phyloP scores from a whole-genome alignment of 1,140 invertebrate genomes.

The Plectus sambesii region DNA sequence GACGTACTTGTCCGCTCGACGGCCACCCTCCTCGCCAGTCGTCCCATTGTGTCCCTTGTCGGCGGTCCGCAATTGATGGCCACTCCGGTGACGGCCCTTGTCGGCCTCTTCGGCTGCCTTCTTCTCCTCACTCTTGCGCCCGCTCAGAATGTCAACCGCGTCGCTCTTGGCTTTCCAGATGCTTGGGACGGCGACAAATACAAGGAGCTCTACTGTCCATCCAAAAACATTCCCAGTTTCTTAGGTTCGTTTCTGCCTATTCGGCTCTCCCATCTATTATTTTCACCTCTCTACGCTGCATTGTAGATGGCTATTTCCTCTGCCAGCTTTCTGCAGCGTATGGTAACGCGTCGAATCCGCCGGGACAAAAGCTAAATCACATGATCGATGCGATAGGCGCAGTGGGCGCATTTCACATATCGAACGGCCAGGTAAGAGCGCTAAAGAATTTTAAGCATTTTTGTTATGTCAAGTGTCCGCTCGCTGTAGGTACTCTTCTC shows the following conservation, averaged over 20 bases:
- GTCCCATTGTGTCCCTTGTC: too few species aligned
- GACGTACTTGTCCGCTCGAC: too few species aligned
- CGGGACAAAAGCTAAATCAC: slow-evolving; percentile 38
- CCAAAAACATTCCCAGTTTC: slow-evolving; percentile 43
- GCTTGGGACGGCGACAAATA: slow-evolving; percentile 45
- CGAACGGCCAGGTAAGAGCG: slow-evolving; percentile 35
- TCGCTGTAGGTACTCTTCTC: slow-evolving; percentile 34
- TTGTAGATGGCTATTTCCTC: slow-evolving; percentile 43
- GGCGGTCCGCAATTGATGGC: too few species aligned
- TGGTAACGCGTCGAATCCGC: slow-evolving; percentile 33
- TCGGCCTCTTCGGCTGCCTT: too few species aligned
- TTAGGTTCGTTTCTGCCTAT: slow-evolving; percentile 28
- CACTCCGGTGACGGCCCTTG: too few species aligned
- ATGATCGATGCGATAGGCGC: slow-evolving; percentile 45
- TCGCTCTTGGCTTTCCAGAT: slow-evolving; percentile 42
- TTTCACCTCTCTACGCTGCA: slow-evolving; percentile 1
- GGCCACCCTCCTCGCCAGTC: too few species aligned
- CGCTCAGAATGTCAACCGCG: slow-evolving; percentile 29
- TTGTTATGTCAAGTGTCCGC: too few species aligned
- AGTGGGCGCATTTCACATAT: slow-evolving; percentile 41
- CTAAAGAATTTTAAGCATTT: background rate
- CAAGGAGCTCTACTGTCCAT: slow-evolving; percentile 38
- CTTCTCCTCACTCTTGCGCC: background rate
- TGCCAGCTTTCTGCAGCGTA: slow-evolving; percentile 43
- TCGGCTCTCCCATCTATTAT: background rate